Conservation (phyloP, 2,113 vertebrate species). For the Aphyosemion australe region DNA sequence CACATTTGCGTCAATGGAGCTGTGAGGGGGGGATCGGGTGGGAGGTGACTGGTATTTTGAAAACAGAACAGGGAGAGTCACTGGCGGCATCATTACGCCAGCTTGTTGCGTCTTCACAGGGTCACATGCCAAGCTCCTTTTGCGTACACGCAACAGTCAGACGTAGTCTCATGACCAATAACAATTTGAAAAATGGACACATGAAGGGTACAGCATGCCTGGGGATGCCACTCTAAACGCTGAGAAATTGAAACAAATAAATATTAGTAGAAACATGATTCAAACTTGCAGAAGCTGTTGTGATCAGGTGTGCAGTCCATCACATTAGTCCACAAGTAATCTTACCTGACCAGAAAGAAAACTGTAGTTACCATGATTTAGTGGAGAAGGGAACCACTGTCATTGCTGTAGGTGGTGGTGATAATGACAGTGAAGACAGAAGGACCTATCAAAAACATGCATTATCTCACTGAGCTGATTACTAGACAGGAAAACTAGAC, state of each 20-base stretch:
- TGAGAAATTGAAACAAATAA: conserved; percentile 12
- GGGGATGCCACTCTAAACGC: conserved; percentile 38
- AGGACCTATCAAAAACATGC: conserved; percentile 26
- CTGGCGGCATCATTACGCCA: conserved; percentile 61
- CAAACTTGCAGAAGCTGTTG: not conserved
- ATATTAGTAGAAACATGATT: not conserved
- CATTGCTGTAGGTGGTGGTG: conserved; percentile 30
- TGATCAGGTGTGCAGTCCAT: not conserved
- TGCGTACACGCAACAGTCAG: conserved; percentile 55
- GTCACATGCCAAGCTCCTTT: conserved; percentile 67
- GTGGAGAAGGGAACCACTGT: conserved; percentile 20
- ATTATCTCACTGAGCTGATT: conserved; percentile 28
- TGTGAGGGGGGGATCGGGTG: conserved; percentile 58
- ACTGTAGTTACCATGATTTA: conserved; percentile 13
- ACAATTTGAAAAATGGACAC: conserved; percentile 46
- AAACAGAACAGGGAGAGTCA: conserved; percentile 62
- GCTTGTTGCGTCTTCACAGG: conserved; percentile 67
- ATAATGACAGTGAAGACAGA: conserved; percentile 37
- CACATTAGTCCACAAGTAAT: conserved; percentile 9
- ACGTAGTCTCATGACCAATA: conserved; percentile 62
- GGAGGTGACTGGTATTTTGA: conserved; percentile 63
- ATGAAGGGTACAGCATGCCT: conserved; percentile 43
- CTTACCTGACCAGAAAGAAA: not conserved
- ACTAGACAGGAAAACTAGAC: conserved; percentile 13
- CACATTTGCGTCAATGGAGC: conserved; percentile 71